Base-by-base conservation (phyloP, 2,888 invertebrate genomes). In the Oscheius sp. region DNA sequence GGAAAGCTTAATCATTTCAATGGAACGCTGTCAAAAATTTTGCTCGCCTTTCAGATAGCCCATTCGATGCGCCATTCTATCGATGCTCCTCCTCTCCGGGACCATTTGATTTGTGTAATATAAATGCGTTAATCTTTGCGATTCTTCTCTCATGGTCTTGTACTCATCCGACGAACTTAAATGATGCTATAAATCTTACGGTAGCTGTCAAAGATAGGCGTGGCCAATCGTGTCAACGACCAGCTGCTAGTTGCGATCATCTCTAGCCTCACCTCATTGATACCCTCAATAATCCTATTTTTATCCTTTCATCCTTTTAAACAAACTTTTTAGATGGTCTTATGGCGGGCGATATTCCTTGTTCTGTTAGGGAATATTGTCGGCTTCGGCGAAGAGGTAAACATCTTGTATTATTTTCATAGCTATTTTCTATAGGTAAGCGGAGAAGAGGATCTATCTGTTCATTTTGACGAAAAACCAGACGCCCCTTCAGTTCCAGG, bases 191-290 rank as follows among this genome's bases (percentile, higher is more conserved):
- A 62, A 62, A 62, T 62, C 62, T 62, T 62, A 62, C 62, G 47
- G 62, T 62, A 62, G 49, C 62, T 28, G 59, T 62, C 62, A 47
- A 62, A 62, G 62, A 50, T 49, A 32, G 62, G 62, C 62, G 62
- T 47, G 64, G 64, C 64, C 62, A 49, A 62, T 47, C 62, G 47
- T 59, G 28, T 59, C 33, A 47, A 47, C 30, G 47, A 49, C 62
- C 62, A 62, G 33, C 47, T 62, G 45, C 49, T 49, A 62, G 62
- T 62, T 62, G 62, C 62, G 49, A 62, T 47, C 59, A 47, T 32
- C 22, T 45, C 32, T 20, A 17, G 44, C 28, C 41, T 59, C 59
- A 59, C 47, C 47, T 47, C 47, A 20, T 47, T 47, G 22, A 22
- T 8, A 17, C 20, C 4, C 33, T 54, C 54, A 54, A 54, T 54